phyloP scores from a whole-genome alignment of 1,140 invertebrate genomes.

The Lethocerus indicus region DNA sequence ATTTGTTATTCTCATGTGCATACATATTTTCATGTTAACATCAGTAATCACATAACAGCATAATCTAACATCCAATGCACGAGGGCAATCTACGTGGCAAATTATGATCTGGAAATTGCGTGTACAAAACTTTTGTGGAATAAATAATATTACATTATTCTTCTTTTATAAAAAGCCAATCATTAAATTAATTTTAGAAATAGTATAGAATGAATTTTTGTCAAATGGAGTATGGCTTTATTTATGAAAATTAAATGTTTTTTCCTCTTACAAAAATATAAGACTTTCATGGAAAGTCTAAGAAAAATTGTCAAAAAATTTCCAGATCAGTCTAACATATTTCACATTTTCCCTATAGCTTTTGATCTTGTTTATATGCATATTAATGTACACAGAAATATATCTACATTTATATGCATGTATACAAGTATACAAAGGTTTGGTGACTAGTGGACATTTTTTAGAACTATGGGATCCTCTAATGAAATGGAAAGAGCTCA shows the following conservation, averaged over 20 bases:
- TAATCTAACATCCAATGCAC: slow-evolving; percentile 3
- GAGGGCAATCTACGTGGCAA: slow-evolving; percentile 3
- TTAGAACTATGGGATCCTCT: too few relatives aligned
- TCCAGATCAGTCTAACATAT: slow-evolving; percentile 11
- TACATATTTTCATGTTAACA: neutral
- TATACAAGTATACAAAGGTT: too few relatives aligned
- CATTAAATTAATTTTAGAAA: slow-evolving; percentile 1
- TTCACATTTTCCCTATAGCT: neutral
- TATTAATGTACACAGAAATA: neutral
- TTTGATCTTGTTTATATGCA: neutral
- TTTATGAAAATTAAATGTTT: slow-evolving; percentile 3
- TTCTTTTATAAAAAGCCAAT: neutral
- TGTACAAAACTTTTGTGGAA: neutral
- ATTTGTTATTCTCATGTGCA: neutral
- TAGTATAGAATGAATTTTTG: neutral
- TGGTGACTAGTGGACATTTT: too few relatives aligned
- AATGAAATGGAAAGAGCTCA: too few relatives aligned
- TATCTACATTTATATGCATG: too few relatives aligned
- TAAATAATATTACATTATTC: neutral
- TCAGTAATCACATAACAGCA: slow-evolving; percentile 1
- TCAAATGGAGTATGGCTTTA: neutral
- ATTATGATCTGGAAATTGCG: slow-evolving; percentile 7
- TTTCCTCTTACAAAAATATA: slow-evolving; percentile 9
- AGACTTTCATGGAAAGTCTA: slow-evolving; percentile 11
- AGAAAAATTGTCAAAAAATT: slow-evolving; percentile 7